Percentiles rank a stretch among this genome's conserved stretches.
Evolutionary conservation across 2,113 vertebrate genomes (phyloP).

Genomic region (Phyllostomus hastatus): DNA sequence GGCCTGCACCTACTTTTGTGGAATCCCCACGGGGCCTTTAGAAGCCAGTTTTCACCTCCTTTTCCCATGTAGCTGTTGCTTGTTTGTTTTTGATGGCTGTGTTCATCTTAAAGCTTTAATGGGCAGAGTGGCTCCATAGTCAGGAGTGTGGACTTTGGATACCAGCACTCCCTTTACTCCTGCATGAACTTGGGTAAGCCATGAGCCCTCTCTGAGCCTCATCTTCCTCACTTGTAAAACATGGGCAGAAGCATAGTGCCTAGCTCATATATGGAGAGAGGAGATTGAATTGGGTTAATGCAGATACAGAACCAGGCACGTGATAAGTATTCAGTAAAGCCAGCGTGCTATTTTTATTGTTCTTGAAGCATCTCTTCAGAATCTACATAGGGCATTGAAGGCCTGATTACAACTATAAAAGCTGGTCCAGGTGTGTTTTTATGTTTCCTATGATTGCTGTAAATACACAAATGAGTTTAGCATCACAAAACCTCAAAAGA

Average conservation of each 20-base stretch:
- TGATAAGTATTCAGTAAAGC: not conserved
- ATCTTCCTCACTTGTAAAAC: not conserved
- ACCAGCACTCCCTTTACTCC: not conserved
- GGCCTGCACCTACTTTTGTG: not conserved
- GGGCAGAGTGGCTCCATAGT: not conserved
- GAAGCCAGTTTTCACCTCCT: not conserved
- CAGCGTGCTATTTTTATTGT: not conserved
- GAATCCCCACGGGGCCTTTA: not conserved
- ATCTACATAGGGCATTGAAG: not conserved
- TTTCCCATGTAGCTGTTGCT: not conserved
- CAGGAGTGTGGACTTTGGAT: not conserved
- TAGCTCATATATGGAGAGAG: not conserved
- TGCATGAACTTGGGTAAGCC: not conserved
- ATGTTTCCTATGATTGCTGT: not conserved
- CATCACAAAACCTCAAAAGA: not conserved
- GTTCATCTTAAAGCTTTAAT: not conserved
- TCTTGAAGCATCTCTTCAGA: slow-evolving; percentile 37
- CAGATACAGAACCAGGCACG: not conserved
- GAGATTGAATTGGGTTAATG: not conserved
- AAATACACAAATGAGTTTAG: not conserved
- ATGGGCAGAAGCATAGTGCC: not conserved
- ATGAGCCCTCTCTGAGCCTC: not conserved
- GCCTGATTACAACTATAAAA: not conserved
- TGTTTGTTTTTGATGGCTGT: not conserved
- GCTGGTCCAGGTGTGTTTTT: not conserved